Conservation (phyloP, 2,113 vertebrate genomes). For the Phoxinus phoxinus region DNA sequence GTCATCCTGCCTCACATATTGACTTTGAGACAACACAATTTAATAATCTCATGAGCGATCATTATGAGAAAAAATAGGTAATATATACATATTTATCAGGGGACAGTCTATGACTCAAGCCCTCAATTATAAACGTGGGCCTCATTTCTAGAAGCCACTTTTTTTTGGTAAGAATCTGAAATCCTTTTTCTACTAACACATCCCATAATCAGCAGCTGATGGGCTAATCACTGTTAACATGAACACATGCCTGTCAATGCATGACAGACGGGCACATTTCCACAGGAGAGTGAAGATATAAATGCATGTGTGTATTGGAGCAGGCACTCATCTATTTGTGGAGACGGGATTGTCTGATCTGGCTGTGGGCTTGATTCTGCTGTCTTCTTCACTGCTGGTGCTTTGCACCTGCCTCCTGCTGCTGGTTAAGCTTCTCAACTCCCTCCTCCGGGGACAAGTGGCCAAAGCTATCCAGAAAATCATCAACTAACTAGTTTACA, state of each 20-base stretch:
- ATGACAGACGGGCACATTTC: neutral
- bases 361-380: conserved; percentile 78
- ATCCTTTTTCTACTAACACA: neutral
- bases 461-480: conserved; percentile 51
- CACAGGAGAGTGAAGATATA: neutral
- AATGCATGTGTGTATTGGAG: conserved; percentile 8
- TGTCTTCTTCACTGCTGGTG: conserved; percentile 72
- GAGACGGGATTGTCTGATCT: conserved; percentile 74
- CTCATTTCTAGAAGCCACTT: neutral
- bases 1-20: conserved; percentile 9
- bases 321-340: conserved; percentile 30
- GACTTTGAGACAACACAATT: neutral
- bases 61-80: neutral
- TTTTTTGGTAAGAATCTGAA: neutral
- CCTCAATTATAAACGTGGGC: neutral
- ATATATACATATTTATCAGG: neutral
- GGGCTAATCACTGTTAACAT: conserved; percentile 9
- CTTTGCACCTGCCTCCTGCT: conserved; percentile 84
- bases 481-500: neutral
- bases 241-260: conserved; percentile 10
- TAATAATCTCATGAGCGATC: neutral
- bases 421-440: conserved; percentile 79
- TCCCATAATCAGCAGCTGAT: conserved; percentile 36
- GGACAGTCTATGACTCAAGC: neutral
- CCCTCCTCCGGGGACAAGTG: conserved; percentile 13